phyloP scores from a whole-genome alignment of 2,113 vertebrate species.

The Chlorodrepanis virens region DNA sequence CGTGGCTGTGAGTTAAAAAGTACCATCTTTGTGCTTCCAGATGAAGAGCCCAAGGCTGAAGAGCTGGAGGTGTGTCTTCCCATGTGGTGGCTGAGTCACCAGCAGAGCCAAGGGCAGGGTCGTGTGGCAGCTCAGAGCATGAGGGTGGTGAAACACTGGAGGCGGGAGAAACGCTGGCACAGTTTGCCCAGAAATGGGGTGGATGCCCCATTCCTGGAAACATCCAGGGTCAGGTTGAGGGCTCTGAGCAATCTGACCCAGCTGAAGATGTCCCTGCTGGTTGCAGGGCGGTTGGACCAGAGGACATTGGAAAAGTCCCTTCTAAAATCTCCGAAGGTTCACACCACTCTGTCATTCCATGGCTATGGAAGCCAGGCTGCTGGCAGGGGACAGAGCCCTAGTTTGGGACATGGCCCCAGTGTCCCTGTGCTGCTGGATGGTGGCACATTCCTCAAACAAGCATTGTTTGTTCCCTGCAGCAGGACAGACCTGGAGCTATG shows the following conservation, averaged over 20 bases:
- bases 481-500: background rate
- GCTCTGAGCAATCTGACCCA: background rate
- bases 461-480: fast-evolving
- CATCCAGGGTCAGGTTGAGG: background rate
- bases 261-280: background rate
- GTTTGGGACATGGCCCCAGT: background rate
- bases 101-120: background rate
- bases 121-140: background rate
- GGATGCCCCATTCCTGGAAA: background rate
- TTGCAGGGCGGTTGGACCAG: background rate
- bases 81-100: background rate
- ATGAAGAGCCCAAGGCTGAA: background rate
- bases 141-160: background rate
- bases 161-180: background rate
- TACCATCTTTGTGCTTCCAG: background rate
- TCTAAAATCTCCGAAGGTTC: background rate
- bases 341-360: background rate
- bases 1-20: background rate
- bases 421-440: background rate
- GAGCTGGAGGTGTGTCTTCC: background rate
- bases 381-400: fast-evolving
- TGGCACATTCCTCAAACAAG: background rate
- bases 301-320: background rate
- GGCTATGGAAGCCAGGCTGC: background rate
- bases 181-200: background rate